Percentiles rank a stretch among this genome's conserved stretches.
phyloP scores from a whole-genome alignment of 2,888 invertebrate genomes.

The Synanthedon tipuliformis region DNA sequence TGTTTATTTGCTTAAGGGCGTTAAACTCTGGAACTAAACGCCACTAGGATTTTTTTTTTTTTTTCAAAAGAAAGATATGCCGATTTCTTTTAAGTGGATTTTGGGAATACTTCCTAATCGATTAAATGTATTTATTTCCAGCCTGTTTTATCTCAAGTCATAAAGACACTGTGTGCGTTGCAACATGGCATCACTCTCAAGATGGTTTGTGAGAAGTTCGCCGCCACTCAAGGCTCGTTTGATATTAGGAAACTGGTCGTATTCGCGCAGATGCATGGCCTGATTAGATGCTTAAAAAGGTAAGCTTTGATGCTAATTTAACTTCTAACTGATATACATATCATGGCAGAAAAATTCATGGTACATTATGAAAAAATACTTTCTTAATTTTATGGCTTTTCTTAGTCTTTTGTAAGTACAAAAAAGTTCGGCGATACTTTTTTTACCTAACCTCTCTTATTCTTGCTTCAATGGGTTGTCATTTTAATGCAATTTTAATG shows the following conservation, averaged over 20 bases:
- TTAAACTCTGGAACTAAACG: too few species aligned
- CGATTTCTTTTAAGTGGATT: too few species aligned
- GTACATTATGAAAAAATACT: too few species aligned
- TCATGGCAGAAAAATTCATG: too few species aligned
- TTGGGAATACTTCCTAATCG: too few species aligned
- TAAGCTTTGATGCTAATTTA: constrained; percentile 11
- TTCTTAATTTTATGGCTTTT: too few species aligned
- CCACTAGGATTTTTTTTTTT: too few species aligned
- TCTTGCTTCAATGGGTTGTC: neutral
- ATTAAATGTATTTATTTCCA: constrained; percentile 8
- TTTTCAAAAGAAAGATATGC: too few species aligned
- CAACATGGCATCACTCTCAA: constrained; percentile 57
- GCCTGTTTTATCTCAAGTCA: constrained; percentile 37
- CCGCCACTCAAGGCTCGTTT: constrained; percentile 25
- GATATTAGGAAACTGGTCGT: constrained; percentile 66
- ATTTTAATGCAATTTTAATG: too few species aligned
- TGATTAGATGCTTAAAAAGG: constrained; percentile 71
- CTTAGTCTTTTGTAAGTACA: neutral
- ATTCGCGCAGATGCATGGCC: constrained; percentile 69
- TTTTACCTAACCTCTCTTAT: constrained; percentile 4
- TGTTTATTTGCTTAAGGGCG: too few species aligned
- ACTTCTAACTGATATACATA: too few species aligned
- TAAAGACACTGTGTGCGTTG: constrained; percentile 43
- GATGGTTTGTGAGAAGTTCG: constrained; percentile 45
- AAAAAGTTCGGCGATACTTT: constrained; percentile 3